Percentiles rank a stretch among this genome's conserved stretches.
Evolutionary conservation across 2,113 vertebrate species (phyloP).

Genomic region (Rhodinocichla rosea): DNA sequence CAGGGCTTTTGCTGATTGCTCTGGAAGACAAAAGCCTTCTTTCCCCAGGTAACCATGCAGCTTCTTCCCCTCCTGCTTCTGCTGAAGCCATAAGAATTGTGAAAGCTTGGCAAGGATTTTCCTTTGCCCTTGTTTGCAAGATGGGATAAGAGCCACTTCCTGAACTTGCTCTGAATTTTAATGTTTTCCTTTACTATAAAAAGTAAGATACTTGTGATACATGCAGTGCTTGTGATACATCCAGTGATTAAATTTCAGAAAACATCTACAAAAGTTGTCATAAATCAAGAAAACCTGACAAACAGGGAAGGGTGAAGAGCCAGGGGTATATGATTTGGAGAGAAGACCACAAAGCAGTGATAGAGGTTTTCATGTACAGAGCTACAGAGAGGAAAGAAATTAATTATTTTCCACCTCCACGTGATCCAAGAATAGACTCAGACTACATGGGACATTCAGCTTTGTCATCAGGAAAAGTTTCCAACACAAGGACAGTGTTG

Average conservation of each 20-base stretch:
- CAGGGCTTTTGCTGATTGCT: neutral
- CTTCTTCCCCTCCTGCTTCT: neutral
- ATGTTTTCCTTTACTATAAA: neutral
- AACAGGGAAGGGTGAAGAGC: neutral
- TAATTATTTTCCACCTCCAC: neutral
- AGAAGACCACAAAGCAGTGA: neutral
- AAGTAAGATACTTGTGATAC: neutral
- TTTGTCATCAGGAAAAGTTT: neutral
- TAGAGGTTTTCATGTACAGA: neutral
- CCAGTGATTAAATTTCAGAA: neutral
- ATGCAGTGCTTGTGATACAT: neutral
- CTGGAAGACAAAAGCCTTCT: neutral
- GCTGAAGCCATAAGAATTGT: neutral
- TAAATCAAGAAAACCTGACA: neutral
- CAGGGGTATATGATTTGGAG: neutral
- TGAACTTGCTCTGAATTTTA: neutral
- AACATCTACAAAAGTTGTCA: neutral
- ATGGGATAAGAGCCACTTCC: neutral
- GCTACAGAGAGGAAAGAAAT: neutral
- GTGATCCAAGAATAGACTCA: neutral
- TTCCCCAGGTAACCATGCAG: neutral
- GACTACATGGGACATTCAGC: neutral
- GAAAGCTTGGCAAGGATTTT: neutral
- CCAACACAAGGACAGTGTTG: neutral
- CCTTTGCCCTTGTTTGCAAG: neutral